These are phyloP conservation scores for Hirtodrosophila duncani DNA, from an alignment of 2,888 invertebrate species.

Conservation along the genomic window DNA sequence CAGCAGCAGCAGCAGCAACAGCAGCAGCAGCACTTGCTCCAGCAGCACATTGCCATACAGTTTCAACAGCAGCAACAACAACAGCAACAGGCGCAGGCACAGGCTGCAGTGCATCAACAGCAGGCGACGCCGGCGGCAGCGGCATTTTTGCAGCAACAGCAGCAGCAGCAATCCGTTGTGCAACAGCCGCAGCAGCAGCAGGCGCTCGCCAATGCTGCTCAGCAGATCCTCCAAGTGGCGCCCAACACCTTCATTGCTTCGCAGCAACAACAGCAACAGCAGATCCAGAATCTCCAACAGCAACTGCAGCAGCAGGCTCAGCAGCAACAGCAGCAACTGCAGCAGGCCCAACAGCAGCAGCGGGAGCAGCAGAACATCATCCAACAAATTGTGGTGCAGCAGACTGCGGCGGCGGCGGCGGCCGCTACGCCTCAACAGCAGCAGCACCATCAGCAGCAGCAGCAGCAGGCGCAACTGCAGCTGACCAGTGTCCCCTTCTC, in stretches of 20 bases:
- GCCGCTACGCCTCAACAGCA: conserved; percentile 48
- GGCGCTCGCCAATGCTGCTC: conserved; percentile 70
- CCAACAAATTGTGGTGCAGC: conserved; percentile 75
- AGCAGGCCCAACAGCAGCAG: conserved; percentile 61
- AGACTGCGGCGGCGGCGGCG: conserved; percentile 79
- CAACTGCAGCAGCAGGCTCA: conserved; percentile 61
- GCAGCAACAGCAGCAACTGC: conserved; percentile 60
- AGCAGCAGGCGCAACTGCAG: conserved; percentile 58
- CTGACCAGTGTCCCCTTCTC: conserved; percentile 74
- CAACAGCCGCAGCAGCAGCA: conserved; percentile 63
- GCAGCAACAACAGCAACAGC: conserved; percentile 76
- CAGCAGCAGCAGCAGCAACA: conserved; percentile 71
- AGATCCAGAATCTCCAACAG: conserved; percentile 63
- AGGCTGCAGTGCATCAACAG: conserved; percentile 68
- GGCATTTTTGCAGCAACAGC: conserved; percentile 71
- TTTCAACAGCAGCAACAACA: conserved; percentile 67
- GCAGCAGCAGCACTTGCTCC: conserved; percentile 69
- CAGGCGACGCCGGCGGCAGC: conserved; percentile 78
- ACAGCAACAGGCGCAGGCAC: conserved; percentile 45
- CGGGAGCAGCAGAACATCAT: conserved; percentile 66
- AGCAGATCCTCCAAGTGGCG: conserved; percentile 78
- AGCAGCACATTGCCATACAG: conserved; percentile 71
- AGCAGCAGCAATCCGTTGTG: conserved; percentile 40
- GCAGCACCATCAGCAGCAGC: conserved; percentile 47
- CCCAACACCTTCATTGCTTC: conserved; percentile 81